Conservation (phyloP, 1,140 invertebrate genomes). For the Drosophila nigromelanica region DNA sequence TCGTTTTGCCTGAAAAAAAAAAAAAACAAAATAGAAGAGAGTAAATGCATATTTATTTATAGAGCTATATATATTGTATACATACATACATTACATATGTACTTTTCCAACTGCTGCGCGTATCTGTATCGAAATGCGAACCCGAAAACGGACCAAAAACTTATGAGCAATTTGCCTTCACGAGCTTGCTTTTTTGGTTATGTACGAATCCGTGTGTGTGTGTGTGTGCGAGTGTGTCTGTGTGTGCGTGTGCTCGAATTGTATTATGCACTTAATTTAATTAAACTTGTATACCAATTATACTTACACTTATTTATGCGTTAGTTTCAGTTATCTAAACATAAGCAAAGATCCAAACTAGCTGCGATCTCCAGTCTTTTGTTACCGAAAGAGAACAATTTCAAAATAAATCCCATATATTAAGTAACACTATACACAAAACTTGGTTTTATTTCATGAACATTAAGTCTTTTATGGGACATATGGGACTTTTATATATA, state of each 20-base stretch:
- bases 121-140: neutral
- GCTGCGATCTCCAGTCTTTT: constrained; percentile 40
- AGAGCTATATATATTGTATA: constrained; percentile 14
- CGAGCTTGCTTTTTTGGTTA: constrained; percentile 20
- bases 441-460: constrained; percentile 11
- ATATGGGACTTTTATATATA: no score
- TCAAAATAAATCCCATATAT: constrained; percentile 38
- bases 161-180: constrained; percentile 35
- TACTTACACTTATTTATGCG: constrained; percentile 57
- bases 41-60: constrained; percentile 21
- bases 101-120: constrained; percentile 21
- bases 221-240: neutral
- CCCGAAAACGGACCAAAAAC: constrained; percentile 15
- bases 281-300: constrained; percentile 39
- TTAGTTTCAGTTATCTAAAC: constrained; percentile 27
- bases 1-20: constrained; percentile 24
- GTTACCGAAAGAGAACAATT: constrained; percentile 34
- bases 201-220: constrained; percentile 20
- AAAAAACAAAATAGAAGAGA: neutral
- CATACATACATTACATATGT: constrained; percentile 5
- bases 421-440: constrained; percentile 27
- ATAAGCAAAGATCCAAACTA: constrained; percentile 31
- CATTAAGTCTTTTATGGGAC: no score
- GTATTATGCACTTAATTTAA: constrained; percentile 45
- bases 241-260: constrained; percentile 20